Percentiles rank a stretch among this genome's conserved stretches.
Conservation (phyloP, 2,888 invertebrate species). For the Prosapia bicincta region DNA sequence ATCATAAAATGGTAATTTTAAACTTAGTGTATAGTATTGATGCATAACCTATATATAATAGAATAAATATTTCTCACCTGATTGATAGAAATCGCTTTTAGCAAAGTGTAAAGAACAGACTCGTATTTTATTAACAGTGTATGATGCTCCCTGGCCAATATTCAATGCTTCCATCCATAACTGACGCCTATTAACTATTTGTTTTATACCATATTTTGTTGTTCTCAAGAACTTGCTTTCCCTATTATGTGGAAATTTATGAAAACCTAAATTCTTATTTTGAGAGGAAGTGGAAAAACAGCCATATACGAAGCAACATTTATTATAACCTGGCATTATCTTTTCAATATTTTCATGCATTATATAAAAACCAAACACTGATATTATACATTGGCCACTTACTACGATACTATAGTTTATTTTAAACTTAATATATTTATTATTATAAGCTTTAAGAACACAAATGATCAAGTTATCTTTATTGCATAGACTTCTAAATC, state of each 20-base stretch:
- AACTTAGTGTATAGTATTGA: too few relatives aligned
- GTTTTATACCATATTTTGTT: slow-evolving; percentile 23
- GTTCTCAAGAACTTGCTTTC: slow-evolving; percentile 16
- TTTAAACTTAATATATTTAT: background rate
- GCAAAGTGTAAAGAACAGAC: slow-evolving; percentile 36
- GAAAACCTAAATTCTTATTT: slow-evolving; percentile 25
- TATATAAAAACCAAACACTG: background rate
- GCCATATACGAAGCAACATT: slow-evolving; percentile 27
- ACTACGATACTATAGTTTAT: background rate
- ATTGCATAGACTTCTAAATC: background rate
- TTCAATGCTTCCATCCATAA: slow-evolving; percentile 28
- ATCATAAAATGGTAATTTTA: too few relatives aligned
- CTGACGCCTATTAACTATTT: slow-evolving; percentile 23
- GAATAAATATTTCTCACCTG: slow-evolving; percentile 4
- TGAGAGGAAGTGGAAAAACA: slow-evolving; percentile 28
- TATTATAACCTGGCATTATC: slow-evolving; percentile 2
- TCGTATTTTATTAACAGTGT: slow-evolving; percentile 28
- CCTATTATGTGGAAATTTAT: slow-evolving; percentile 22
- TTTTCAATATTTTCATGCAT: background rate
- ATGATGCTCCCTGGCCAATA: slow-evolving; percentile 24
- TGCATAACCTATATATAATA: too few relatives aligned
- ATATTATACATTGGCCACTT: background rate
- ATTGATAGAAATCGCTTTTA: slow-evolving; percentile 32
- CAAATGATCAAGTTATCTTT: background rate
- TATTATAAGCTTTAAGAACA: background rate